phyloP scores from a whole-genome alignment of 2,888 invertebrate genomes.

The Ennomos quercinarius region DNA sequence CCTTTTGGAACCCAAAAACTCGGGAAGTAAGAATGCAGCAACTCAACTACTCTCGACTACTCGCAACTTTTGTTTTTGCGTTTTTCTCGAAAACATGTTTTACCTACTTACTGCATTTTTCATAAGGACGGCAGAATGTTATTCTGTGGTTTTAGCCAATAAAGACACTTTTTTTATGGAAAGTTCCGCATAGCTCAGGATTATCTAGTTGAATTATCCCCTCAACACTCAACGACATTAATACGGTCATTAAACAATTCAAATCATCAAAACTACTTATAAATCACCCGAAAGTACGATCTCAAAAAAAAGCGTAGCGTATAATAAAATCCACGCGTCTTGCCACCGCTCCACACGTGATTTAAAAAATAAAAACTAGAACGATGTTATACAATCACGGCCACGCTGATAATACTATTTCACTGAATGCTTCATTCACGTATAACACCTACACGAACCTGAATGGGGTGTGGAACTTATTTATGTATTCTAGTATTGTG shows the following conservation, averaged over 20 bases:
- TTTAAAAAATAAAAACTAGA: conserved; percentile 24
- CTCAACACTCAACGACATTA: conserved; percentile 4
- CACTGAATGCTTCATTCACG: conserved; percentile 39
- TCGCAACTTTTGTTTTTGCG: too few species aligned
- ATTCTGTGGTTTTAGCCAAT: too few species aligned
- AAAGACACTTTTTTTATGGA: too few species aligned
- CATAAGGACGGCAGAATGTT: too few species aligned
- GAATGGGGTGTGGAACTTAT: conserved; percentile 29
- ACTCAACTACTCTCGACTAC: too few species aligned
- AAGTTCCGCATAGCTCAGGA: too few species aligned
- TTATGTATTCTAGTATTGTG: conserved; percentile 24
- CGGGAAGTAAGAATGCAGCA: too few species aligned
- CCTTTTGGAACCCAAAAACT: too few species aligned
- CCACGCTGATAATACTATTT: conserved; percentile 38
- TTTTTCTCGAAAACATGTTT: too few species aligned
- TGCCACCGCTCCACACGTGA: conserved; percentile 7
- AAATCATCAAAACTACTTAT: conserved; percentile 17
- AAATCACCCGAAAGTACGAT: conserved; percentile 15
- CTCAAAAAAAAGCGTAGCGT: conserved; percentile 6
- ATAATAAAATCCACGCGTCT: conserved; percentile 11
- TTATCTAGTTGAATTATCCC: conserved; percentile 4
- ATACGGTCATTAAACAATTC: conserved; percentile 16
- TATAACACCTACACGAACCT: conserved; percentile 39
- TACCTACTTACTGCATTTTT: too few species aligned
- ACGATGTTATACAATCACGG: conserved; percentile 23